Base-by-base conservation (phyloP, 2,797 vertebrate genomes). In the Arremon aurantiirostris region DNA sequence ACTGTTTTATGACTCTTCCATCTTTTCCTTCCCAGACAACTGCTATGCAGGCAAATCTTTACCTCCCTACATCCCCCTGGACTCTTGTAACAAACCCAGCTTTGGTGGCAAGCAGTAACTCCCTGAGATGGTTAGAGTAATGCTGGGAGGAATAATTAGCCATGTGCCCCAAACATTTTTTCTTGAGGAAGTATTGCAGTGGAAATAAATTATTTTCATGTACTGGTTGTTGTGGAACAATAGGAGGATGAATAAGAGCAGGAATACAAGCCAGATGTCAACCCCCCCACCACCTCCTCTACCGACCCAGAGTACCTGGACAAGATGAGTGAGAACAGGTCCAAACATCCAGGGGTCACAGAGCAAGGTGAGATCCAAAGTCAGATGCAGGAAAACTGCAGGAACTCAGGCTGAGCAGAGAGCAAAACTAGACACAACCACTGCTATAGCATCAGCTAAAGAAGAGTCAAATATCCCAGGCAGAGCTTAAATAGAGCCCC, bases 401-500 rank as follows among this genome's bases (percentile, higher is more conserved):
- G 22, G 11, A 78, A 2, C 5, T 44, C 47, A 41, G 8, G 13
- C 37, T 52, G 4, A 56, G 6, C 2, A n/a, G 4, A 71, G 12
- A 59, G 9, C 7, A 30, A 20, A 17, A 20, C 2, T 14, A 2
- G 73, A 41, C 7, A n/a, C 3, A 79, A 1, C 17, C 24, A 0
- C 2, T 49, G 20, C 35, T 14, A 4, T 8, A 86, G 3, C 4
- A 63, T 1, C 28, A 41, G 4, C 3, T 5, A 44, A 2, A 1
- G 1, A n/a, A 63, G 0, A 2, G 1, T 0, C 0, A 12, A 17
- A 0, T 0, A 1, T 0, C 5, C 4, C 8, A 52, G 44, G 21
- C 13, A 78, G 41, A 68, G 7, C 11, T 42, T 22, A 88, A 73
- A 64, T 7, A 2, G 16, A 90, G 4, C 1, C 11, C 11, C 14